A percentile compares a stretch with the other conserved stretches of the same genome.
phyloP scores from a whole-genome alignment of 92 coral and sea anemone genomes.

The Phenganax stokvisi region DNA sequence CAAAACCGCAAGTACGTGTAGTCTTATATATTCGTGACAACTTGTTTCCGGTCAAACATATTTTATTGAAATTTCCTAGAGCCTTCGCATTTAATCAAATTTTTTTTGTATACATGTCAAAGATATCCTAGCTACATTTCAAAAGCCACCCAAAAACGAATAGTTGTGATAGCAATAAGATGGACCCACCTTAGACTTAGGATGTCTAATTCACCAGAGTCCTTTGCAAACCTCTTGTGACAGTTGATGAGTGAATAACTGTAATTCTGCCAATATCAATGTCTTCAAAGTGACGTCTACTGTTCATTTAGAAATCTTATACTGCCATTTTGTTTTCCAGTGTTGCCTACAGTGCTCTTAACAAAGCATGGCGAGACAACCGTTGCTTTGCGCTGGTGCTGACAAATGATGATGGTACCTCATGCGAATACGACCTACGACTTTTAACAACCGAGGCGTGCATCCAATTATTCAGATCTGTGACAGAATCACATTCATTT shows the following conservation, averaged over 20 bases:
- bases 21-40: constrained; percentile 2
- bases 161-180: no score
- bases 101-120: no score
- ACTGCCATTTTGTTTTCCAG: constrained; percentile 3
- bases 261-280: no score
- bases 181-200: no score
- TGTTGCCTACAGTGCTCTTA: constrained; percentile 29
- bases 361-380: constrained; percentile 35
- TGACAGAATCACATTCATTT: constrained; percentile 96
- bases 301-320: neutral
- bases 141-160: no score
- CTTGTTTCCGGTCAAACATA: constrained; percentile 5
- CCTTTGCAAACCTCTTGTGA: no score
- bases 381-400: constrained; percentile 20
- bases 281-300: no score
- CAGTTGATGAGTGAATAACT: no score
- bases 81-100: neutral
- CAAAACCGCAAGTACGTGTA: neutral
- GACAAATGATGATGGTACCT: constrained; percentile 20
- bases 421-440: constrained; percentile 41
- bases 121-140: no score
- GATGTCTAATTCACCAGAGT: no score
- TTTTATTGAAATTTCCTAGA: neutral
- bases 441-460: constrained; percentile 71
- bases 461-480: constrained; percentile 81